phyloP scores from a whole-genome alignment of 2,113 vertebrate genomes.

The Ifrita kowaldi region DNA sequence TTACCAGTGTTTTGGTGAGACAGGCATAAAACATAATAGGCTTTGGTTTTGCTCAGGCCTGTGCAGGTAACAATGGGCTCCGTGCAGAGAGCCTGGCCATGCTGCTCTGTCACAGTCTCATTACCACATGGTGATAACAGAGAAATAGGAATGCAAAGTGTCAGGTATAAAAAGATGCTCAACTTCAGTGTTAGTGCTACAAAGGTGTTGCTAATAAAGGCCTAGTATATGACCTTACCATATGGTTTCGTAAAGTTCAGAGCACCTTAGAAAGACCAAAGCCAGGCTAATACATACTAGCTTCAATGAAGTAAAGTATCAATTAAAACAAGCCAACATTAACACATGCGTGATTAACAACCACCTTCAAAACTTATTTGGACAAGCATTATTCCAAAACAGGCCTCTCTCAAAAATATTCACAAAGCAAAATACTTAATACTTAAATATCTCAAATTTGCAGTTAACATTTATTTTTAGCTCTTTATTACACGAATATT shows the following conservation, averaged over 20 bases:
- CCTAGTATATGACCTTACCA: not conserved
- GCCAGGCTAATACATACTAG: not conserved
- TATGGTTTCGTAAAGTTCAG: not conserved
- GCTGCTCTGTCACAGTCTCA: not conserved
- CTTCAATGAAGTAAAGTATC: not conserved
- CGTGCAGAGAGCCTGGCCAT: not conserved
- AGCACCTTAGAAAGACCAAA: not conserved
- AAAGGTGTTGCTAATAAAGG: not conserved
- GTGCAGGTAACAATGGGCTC: not conserved
- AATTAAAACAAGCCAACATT: not conserved
- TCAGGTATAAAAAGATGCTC: not conserved
- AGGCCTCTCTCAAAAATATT: not conserved
- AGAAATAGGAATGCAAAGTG: not conserved
- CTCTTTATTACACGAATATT: not conserved
- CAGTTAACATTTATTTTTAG: not conserved
- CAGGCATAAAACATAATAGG: not conserved
- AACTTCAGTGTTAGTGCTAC: not conserved
- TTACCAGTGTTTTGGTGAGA: not conserved
- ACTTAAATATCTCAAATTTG: not conserved
- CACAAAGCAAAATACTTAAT: not conserved
- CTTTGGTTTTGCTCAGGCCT: not conserved
- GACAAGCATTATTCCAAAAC: not conserved
- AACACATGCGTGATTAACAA: not conserved
- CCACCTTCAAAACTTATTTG: not conserved
- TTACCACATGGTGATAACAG: not conserved